A percentile compares a stretch with the other conserved stretches of the same genome.
Conservation (phyloP, 2,888 invertebrate genomes). For the Synergus laeviventris region DNA sequence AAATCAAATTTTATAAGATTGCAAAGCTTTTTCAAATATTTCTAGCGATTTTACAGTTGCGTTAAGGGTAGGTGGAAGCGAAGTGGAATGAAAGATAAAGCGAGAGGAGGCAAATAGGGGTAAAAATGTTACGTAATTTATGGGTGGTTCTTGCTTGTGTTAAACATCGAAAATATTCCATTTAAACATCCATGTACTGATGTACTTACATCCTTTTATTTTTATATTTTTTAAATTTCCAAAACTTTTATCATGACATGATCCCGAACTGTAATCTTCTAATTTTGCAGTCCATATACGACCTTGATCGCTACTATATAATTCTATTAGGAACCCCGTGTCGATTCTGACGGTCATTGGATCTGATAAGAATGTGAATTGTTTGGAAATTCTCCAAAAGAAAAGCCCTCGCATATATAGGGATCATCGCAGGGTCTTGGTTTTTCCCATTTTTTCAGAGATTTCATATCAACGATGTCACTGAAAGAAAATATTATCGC, state of each 20-base stretch:
- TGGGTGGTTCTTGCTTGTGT: too few species aligned
- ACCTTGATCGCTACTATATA: constrained; percentile 47
- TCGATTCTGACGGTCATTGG: constrained; percentile 51
- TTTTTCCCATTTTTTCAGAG: background rate
- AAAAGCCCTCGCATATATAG: background rate
- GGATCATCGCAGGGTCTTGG: background rate
- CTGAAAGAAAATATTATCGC: background rate
- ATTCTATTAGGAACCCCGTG: constrained; percentile 55
- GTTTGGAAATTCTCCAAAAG: constrained; percentile 34
- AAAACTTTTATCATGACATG: background rate
- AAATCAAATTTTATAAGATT: too few species aligned
- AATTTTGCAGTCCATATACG: constrained; percentile 11
- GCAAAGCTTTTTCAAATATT: too few species aligned
- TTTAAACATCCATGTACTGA: too few species aligned
- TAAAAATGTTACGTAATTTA: too few species aligned
- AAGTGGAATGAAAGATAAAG: too few species aligned
- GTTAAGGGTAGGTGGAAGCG: too few species aligned
- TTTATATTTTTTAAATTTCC: too few species aligned
- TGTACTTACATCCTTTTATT: too few species aligned
- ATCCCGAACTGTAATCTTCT: background rate
- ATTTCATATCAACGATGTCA: background rate
- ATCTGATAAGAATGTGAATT: constrained; percentile 45
- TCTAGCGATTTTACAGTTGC: too few species aligned
- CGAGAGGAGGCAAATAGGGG: too few species aligned
- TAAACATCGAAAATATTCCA: too few species aligned